Base-by-base conservation (phyloP, 2,797 vertebrate genomes). In the Okamejei kenojei region DNA sequence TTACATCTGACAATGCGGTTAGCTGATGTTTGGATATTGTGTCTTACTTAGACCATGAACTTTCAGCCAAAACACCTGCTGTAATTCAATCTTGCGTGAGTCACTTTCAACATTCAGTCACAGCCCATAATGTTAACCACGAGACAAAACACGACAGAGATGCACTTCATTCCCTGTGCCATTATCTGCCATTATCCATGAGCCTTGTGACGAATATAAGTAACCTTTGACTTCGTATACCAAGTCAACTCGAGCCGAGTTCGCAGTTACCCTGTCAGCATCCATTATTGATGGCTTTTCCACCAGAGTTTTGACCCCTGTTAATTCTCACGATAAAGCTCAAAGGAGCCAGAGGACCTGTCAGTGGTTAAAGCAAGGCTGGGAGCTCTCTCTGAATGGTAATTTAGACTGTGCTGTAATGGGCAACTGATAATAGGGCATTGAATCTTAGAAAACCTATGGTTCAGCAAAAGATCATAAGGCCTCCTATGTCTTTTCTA, bases 51-150 rank as follows among this genome's bases (percentile, higher is more conserved):
- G 65, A 45, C 68, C 61, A 35, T 65, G 17, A 68, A 91, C 68
- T 15, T 54, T 29, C 88, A 93, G 82, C 93, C 73, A 93, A 77
- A 90, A 35, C 73, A 23, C 84, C 73, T 65, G 86, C 74, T 78
- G 58, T 77, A 91, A 73, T 29, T 15, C 74, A 93, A 74, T 63
- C 63, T 29, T 32, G 19, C 68, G 19, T 90, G 86, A 93, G 74
- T 93, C 93, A 93, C 76, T 29, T 15, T 45, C 32, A 29, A 23
- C 9, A 23, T 35, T 63, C 63, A 88, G 29, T 32, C n/a, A 88
- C n/a, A 9, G 61, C 19, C 68, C n/a, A 0, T 21, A 68, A 90
- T 32, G 17, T n/a, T 63, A 91, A 74, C 35, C 1, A 8, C 35
- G 71, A 91, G 68, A 71, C 35, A 91, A 73, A 74, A 91, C 68